phyloP scores from a whole-genome alignment of 1,140 invertebrate species.

The Pseudobourletiella spinata region DNA sequence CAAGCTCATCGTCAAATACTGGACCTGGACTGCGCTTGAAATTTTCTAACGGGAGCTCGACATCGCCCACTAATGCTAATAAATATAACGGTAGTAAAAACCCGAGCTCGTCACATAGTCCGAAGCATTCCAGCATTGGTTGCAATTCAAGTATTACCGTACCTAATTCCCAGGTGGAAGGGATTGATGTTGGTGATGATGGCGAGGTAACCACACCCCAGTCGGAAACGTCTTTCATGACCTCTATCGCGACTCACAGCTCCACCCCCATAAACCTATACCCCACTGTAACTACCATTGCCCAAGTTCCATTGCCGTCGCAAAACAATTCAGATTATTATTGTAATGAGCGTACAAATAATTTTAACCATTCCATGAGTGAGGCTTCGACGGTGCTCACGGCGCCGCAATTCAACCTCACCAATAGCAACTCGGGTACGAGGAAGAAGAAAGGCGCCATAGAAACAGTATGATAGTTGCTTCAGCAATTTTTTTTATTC shows the following conservation, averaged over 20 bases:
- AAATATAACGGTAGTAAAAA: not conserved
- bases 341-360: not conserved
- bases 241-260: not conserved
- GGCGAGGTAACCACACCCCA: constrained; percentile 21
- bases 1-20: not conserved
- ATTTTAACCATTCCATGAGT: constrained; percentile 1
- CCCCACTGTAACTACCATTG: not conserved
- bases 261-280: not conserved
- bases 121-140: not conserved
- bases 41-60: too few species aligned
- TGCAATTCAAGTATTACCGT: not conserved
- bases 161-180: not conserved
- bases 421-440: not conserved
- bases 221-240: constrained; percentile 29
- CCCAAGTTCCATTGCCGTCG: not conserved
- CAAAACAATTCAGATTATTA: not conserved
- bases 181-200: not conserved
- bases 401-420: not conserved
- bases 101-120: not conserved
- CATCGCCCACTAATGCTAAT: not conserved
- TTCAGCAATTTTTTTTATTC: too few species aligned
- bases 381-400: not conserved
- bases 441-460: constrained; percentile 28
- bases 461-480: constrained; percentile 26
- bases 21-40: not conserved